phyloP scores from a whole-genome alignment of 1,140 invertebrate genomes.

The Nymphalis io region DNA sequence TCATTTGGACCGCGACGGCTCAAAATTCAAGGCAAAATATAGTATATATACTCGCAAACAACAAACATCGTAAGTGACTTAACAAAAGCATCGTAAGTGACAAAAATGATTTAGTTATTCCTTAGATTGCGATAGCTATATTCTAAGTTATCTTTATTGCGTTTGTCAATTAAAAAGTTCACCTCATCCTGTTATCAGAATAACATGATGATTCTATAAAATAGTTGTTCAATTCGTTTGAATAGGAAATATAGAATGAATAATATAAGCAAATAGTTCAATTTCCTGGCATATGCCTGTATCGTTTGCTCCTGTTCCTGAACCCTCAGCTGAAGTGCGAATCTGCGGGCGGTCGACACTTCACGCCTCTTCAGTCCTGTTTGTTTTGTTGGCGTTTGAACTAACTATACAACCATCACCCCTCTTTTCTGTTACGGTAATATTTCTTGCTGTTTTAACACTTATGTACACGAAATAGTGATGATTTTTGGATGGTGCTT shows the following conservation, averaged over 20 bases:
- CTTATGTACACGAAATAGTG: constrained; percentile 5
- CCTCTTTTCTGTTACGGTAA: constrained; percentile 13
- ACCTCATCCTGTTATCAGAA: too few relatives aligned
- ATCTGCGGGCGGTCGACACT: constrained; percentile 70
- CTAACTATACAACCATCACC: constrained; percentile 41
- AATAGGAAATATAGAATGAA: not conserved
- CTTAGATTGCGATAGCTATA: too few relatives aligned
- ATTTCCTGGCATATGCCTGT: constrained; percentile 37
- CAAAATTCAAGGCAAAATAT: too few relatives aligned
- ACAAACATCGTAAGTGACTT: too few relatives aligned
- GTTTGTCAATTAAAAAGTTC: too few relatives aligned
- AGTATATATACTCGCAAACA: too few relatives aligned
- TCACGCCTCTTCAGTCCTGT: constrained; percentile 56
- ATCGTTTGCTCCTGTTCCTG: constrained; percentile 53
- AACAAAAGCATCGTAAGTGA: too few relatives aligned
- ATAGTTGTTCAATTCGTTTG: not conserved
- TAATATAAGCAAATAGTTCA: constrained; percentile 10
- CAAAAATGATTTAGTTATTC: too few relatives aligned
- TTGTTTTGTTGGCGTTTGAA: constrained; percentile 72
- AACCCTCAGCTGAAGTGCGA: constrained; percentile 63
- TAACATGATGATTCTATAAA: too few relatives aligned
- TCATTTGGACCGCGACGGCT: too few relatives aligned
- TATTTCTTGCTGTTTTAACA: constrained; percentile 19
- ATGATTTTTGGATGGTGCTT: constrained; percentile 1
- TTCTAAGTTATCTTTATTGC: too few relatives aligned